These are phyloP conservation scores for Drosophila nigromelanica DNA, from an alignment of 1,140 invertebrate species.

Conservation along the genomic window DNA sequence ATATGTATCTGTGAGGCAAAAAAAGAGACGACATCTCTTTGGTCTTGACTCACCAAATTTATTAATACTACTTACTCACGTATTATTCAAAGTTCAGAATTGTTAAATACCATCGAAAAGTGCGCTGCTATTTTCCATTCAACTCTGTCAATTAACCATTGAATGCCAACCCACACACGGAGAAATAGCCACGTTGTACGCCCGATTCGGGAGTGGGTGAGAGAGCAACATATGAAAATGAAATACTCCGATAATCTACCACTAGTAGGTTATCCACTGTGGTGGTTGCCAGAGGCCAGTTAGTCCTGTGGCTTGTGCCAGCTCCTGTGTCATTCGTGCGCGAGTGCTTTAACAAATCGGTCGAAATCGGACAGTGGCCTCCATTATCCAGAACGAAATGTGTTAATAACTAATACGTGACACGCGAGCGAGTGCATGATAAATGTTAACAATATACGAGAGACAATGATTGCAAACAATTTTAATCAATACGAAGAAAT, in stretches of 20 bases:
- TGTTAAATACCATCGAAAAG: slow-evolving; percentile 6
- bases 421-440: slow-evolving; percentile 44
- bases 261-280: slow-evolving; percentile 1
- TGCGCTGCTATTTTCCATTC: background rate
- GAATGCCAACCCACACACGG: background rate
- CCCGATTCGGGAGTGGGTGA: slow-evolving; percentile 3
- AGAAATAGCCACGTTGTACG: background rate
- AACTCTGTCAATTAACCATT: slow-evolving; percentile 17
- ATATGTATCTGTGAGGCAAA: background rate
- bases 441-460: background rate
- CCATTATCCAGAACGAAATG: slow-evolving; percentile 28
- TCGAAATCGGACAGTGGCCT: slow-evolving; percentile 27
- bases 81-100: background rate
- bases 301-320: slow-evolving; percentile 16
- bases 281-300: slow-evolving; percentile 12
- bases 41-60: background rate
- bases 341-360: slow-evolving; percentile 50
- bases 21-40: background rate
- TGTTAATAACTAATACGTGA: slow-evolving; percentile 41
- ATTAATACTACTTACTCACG: background rate
- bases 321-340: slow-evolving; percentile 60
- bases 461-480: slow-evolving; percentile 11
- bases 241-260: slow-evolving; percentile 33
- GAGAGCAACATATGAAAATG: slow-evolving; percentile 34
- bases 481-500: slow-evolving; percentile 16